Conservation (phyloP, 2,113 vertebrate genomes). For the Spheniscus mendiculus region DNA sequence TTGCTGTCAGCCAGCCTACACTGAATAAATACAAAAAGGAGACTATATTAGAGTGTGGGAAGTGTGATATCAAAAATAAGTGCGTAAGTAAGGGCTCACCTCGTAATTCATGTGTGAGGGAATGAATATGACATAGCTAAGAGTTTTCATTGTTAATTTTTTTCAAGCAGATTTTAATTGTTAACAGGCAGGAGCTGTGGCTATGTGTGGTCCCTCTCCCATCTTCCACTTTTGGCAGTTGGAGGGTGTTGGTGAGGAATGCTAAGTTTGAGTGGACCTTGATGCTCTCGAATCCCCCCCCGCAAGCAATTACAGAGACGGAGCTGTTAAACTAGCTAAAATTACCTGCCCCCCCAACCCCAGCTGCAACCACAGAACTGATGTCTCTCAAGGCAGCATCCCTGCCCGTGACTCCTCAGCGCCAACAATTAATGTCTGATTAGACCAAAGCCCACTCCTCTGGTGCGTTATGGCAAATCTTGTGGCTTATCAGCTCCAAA, state of each 20-base stretch:
- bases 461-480: not conserved
- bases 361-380: not conserved
- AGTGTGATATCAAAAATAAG: slow-evolving; percentile 26
- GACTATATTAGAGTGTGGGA: not conserved
- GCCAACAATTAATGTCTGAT: not conserved
- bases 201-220: slow-evolving; percentile 61
- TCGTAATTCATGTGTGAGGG: slow-evolving; percentile 37
- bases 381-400: not conserved
- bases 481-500: not conserved
- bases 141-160: slow-evolving; percentile 44
- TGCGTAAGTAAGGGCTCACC: not conserved
- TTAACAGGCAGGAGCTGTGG: slow-evolving; percentile 22
- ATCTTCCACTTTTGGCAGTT: not conserved
- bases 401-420: not conserved
- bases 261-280: not conserved
- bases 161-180: slow-evolving; percentile 52
- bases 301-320: not conserved
- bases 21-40: not conserved
- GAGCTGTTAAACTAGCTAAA: not conserved
- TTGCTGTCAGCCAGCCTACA: not conserved
- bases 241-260: not conserved
- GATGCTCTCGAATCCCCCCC: not conserved
- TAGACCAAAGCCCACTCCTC: not conserved
- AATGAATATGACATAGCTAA: slow-evolving; percentile 3
- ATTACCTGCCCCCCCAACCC: not conserved